These are phyloP conservation scores for Phrixothrix hirtus DNA, from an alignment of 2,888 invertebrate species.

Conservation along the genomic window DNA sequence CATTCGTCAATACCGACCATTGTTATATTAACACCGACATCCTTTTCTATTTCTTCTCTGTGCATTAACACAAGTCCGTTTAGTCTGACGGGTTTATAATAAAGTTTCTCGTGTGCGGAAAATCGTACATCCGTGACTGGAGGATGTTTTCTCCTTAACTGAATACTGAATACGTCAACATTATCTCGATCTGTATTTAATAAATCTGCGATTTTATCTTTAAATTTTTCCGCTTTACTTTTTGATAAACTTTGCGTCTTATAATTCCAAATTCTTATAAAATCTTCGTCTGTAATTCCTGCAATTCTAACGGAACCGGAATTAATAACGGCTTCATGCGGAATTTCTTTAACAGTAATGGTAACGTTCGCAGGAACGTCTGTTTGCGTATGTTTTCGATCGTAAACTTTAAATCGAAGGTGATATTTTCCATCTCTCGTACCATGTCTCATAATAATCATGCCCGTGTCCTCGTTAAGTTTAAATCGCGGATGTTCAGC, in stretches of 20 bases:
- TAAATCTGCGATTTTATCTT: slow-evolving; percentile 83
- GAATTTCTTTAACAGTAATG: slow-evolving; percentile 91
- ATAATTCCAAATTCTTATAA: slow-evolving; percentile 93
- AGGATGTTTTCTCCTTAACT: slow-evolving; percentile 82
- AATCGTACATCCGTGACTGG: slow-evolving; percentile 91
- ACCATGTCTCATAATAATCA: slow-evolving; percentile 93
- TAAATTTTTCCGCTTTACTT: slow-evolving; percentile 88
- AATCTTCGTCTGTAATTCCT: slow-evolving; percentile 95
- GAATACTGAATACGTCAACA: slow-evolving; percentile 96
- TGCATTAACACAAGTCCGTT: slow-evolving; percentile 94
- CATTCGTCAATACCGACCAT: slow-evolving; percentile 99
- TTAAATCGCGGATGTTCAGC: slow-evolving; percentile 85
- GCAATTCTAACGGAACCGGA: slow-evolving; percentile 93
- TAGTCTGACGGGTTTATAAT: slow-evolving; percentile 90
- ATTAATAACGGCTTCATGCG: slow-evolving; percentile 93
- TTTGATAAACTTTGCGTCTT: slow-evolving; percentile 80
- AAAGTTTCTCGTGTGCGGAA: slow-evolving; percentile 94
- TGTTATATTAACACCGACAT: slow-evolving; percentile 93
- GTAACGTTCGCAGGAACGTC: slow-evolving; percentile 97
- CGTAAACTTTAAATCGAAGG: slow-evolving; percentile 84
- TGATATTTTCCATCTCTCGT: slow-evolving; percentile 87
- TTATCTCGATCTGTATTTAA: slow-evolving; percentile 84
- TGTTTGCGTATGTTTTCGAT: slow-evolving; percentile 91
- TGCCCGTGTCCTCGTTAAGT: slow-evolving; percentile 88
- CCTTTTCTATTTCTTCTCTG: slow-evolving; percentile 89